Percentiles rank a stretch among this genome's conserved stretches.
Conservation (phyloP, 2,888 invertebrate species). For the Drosophila birchii region DNA sequence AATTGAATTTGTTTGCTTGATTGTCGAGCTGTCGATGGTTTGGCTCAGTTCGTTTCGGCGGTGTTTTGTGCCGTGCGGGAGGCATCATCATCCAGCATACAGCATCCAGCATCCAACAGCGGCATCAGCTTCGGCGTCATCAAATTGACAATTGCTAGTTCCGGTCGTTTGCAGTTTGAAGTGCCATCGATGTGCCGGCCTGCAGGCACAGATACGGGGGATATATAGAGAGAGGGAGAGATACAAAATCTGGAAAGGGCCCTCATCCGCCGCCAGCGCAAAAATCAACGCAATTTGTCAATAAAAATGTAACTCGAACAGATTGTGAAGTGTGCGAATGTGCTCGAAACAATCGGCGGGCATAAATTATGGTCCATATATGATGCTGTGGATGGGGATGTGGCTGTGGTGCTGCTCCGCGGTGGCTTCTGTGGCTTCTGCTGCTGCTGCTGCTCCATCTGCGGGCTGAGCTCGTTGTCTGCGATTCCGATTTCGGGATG, state of each 20-base stretch:
- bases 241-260: constrained; percentile 27
- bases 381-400: constrained; percentile 5
- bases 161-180: constrained; percentile 82
- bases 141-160: constrained; percentile 83
- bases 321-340: constrained; percentile 81
- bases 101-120: constrained; percentile 1
- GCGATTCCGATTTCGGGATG: constrained; percentile 34
- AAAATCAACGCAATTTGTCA: constrained; percentile 84
- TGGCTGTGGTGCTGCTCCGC: constrained; percentile 29
- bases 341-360: constrained; percentile 78
- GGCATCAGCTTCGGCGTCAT: constrained; percentile 37
- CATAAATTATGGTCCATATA: constrained; percentile 70
- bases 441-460: constrained; percentile 36
- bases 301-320: constrained; percentile 82
- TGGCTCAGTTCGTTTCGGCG: constrained; percentile 22
- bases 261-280: constrained; percentile 66
- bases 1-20: constrained; percentile 84
- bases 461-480: constrained; percentile 35
- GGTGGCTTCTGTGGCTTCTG: constrained; percentile 30
- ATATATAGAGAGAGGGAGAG: constrained; percentile 6
- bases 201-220: constrained; percentile 14
- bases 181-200: constrained; percentile 74
- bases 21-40: constrained; percentile 82
- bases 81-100: constrained; percentile 48
- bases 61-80: constrained; percentile 58